Conservation (phyloP, 2,113 vertebrate species). For the Calyptommatus sinebrachiatus region DNA sequence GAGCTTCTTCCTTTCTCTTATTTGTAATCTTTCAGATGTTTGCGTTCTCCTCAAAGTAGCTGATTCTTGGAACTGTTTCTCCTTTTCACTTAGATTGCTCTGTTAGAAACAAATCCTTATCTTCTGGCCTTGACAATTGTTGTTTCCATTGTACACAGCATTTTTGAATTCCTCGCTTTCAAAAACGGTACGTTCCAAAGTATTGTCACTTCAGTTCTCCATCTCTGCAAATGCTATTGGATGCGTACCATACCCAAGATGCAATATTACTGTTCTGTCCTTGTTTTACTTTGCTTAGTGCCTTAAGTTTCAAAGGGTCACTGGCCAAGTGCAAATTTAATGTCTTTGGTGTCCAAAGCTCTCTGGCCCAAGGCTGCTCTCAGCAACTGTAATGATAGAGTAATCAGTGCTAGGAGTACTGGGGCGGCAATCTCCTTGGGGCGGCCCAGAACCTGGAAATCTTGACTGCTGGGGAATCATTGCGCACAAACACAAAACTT, state of each 20-base stretch:
- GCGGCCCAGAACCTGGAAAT: not conserved
- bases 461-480: not conserved
- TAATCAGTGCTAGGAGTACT: not conserved
- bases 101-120: slow-evolving; percentile 94
- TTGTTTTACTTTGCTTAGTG: not conserved
- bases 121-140: slow-evolving; percentile 89
- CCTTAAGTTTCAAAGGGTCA: not conserved
- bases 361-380: not conserved
- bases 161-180: slow-evolving; percentile 96
- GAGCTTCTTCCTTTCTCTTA: not conserved
- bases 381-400: not conserved
- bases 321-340: too few relatives aligned
- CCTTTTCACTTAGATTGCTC: slow-evolving; percentile 75
- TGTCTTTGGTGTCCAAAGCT: not conserved
- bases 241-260: not conserved
- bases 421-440: not conserved
- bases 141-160: slow-evolving; percentile 92
- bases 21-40: not conserved
- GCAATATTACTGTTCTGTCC: not conserved
- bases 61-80: not conserved
- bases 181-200: slow-evolving; percentile 80
- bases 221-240: too few relatives aligned
- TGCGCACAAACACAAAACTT: not conserved
- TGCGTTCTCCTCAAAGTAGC: not conserved
- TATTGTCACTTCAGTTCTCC: accelerated